Evolutionary conservation across 2,888 invertebrate species (phyloP), one percentile per base, ranked within the genome.

Genomic region (Oscheius sp.): DNA sequence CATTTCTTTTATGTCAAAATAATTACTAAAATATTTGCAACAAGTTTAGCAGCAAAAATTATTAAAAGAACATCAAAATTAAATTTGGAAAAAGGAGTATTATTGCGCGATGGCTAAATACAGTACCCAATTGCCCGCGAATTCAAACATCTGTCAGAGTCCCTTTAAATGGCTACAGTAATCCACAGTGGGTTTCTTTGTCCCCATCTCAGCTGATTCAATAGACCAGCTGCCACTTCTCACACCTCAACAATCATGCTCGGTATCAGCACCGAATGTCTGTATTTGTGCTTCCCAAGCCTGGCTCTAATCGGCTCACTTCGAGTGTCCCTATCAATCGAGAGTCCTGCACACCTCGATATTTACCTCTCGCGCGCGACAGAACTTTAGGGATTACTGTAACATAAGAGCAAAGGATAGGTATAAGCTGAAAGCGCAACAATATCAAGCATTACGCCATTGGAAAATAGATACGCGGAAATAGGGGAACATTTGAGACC

Each of bases 221-320:
- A 58, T 12, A 58, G 35, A 23, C 29, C 49, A 49, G 49, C 49
- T 49, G 18, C 49, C 49, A 49, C 49, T 49, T 49, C 27, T 58
- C 27, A 16, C 27, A n/a, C n/a, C 61, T 18, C 41, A 21, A 43
- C 61, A 35, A 35, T 35, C 35, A 35, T 35, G 35, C 35, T 35
- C 35, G 35, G 61, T 61, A 41, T 41, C 61, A 61, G 61, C 61
- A 61, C 69, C 56, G n/a, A n/a, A n/a, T 68, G 55, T 35, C 46
- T 66, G 66, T 66, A 66, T 71, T 71, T 71, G 71, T 71, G 59
- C 71, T 71, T 71, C 71, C 56, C 71, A 71, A 35, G 35, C 35
- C 35, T 35, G 59, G 52, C 66, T 49, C 46, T 72, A 66, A 66
- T 72, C 72, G 66, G 72, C 56, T 72, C 72, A 66, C 56, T 66